phyloP scores from a whole-genome alignment of 2,113 vertebrate genomes.

The Verasper variegatus region DNA sequence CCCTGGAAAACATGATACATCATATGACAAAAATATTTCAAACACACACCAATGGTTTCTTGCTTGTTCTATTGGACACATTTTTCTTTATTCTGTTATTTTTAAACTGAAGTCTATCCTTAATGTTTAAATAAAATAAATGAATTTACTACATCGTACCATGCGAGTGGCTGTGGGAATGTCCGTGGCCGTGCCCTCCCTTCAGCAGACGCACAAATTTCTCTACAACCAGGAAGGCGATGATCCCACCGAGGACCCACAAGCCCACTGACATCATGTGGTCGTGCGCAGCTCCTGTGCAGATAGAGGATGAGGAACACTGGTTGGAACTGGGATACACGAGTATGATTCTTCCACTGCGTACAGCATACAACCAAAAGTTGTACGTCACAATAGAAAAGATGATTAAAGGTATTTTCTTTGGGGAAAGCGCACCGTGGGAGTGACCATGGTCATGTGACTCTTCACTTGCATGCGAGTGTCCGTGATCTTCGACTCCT shows the following conservation, averaged over 20 bases:
- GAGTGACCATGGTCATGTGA: slow-evolving; percentile 81
- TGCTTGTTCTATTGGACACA: no score
- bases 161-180: slow-evolving; percentile 73
- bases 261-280: slow-evolving; percentile 91
- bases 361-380: not conserved
- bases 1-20: no score
- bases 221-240: slow-evolving; percentile 92
- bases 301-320: not conserved
- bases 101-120: not conserved
- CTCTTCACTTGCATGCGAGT: slow-evolving; percentile 56
- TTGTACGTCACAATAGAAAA: not conserved
- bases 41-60: no score
- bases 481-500: slow-evolving; percentile 53
- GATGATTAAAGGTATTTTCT: not conserved
- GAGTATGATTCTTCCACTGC: not conserved
- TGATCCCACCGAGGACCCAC: slow-evolving; percentile 91
- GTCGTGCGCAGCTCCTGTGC: slow-evolving; percentile 81
- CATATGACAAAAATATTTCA: no score
- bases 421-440: slow-evolving; percentile 66
- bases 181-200: slow-evolving; percentile 82
- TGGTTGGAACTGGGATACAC: not conserved
- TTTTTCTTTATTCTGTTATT: not conserved
- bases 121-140: not conserved
- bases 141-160: slow-evolving; percentile 37
- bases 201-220: slow-evolving; percentile 91